Percentiles rank a stretch among this genome's conserved stretches.
phyloP scores from a whole-genome alignment of 1,140 invertebrate species.

The Papilio glaucus region DNA sequence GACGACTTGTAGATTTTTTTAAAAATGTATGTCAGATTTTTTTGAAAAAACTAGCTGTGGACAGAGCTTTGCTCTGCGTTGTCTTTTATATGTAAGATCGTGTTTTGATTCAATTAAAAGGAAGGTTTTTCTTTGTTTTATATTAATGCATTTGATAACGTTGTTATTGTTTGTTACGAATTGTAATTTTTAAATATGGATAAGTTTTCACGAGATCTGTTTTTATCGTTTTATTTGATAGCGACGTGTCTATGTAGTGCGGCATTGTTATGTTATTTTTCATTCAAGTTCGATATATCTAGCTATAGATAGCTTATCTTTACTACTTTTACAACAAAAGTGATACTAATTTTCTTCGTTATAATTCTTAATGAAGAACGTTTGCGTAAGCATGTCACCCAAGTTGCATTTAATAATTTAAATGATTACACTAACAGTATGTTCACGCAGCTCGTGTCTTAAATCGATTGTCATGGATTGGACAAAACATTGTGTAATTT shows the following conservation, averaged over 20 bases:
- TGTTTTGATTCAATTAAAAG: too few relatives aligned
- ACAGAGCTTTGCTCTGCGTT: too few relatives aligned
- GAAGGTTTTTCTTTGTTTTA: too few relatives aligned
- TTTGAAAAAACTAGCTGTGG: too few relatives aligned
- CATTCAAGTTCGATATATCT: not conserved
- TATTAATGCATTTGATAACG: too few relatives aligned
- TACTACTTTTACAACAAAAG: not conserved
- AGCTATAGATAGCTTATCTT: not conserved
- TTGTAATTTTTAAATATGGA: not conserved
- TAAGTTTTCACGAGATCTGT: not conserved
- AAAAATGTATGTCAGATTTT: too few relatives aligned
- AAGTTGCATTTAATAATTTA: not conserved
- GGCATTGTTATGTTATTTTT: not conserved
- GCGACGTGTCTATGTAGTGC: not conserved
- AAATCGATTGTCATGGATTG: slow-evolving; percentile 23
- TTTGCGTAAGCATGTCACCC: not conserved
- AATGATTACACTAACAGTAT: not conserved
- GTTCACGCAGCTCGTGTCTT: not conserved
- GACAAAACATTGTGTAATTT: slow-evolving; percentile 10
- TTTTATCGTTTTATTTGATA: not conserved
- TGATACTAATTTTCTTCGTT: not conserved
- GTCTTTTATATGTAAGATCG: too few relatives aligned
- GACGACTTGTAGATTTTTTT: too few relatives aligned
- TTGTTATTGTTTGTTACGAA: too few relatives aligned
- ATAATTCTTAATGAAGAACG: not conserved